phyloP scores from a whole-genome alignment of 1,140 invertebrate genomes.

The Rhopalosiphum maidis region DNA sequence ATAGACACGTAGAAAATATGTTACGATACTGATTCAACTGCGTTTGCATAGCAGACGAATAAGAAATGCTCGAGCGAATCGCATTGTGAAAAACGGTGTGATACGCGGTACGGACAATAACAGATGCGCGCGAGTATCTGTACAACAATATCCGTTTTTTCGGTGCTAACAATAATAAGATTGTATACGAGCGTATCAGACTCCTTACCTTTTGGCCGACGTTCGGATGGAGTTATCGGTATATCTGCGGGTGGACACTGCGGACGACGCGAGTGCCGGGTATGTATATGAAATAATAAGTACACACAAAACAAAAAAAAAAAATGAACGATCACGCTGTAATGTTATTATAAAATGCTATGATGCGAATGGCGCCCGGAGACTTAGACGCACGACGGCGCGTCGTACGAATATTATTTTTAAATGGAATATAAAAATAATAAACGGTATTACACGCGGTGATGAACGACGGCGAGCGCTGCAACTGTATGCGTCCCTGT shows the following conservation, averaged over 20 bases:
- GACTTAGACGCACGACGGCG: background rate
- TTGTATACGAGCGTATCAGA: background rate
- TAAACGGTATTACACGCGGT: background rate
- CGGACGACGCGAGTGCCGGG: no score
- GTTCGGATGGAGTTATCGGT: no score
- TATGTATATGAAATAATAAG: no score
- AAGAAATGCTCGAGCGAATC: background rate
- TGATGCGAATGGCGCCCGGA: background rate
- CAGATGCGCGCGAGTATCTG: background rate
- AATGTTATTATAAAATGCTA: background rate
- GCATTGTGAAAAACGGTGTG: background rate
- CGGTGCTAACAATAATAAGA: background rate
- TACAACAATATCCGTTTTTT: background rate
- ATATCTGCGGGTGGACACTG: no score
- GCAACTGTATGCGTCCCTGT: background rate
- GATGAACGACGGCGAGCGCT: background rate
- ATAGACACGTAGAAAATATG: background rate
- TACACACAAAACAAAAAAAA: no score
- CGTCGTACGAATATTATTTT: background rate
- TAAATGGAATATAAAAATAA: background rate
- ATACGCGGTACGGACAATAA: background rate
- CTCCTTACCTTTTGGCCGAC: background rate
- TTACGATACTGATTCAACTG: background rate
- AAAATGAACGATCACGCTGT: background rate
- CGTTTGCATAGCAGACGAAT: background rate